A percentile compares a stretch with the other conserved stretches of the same genome.
Evolutionary conservation across 2,888 invertebrate genomes (phyloP).

Genomic region (Pristionchus mayeri): DNA sequence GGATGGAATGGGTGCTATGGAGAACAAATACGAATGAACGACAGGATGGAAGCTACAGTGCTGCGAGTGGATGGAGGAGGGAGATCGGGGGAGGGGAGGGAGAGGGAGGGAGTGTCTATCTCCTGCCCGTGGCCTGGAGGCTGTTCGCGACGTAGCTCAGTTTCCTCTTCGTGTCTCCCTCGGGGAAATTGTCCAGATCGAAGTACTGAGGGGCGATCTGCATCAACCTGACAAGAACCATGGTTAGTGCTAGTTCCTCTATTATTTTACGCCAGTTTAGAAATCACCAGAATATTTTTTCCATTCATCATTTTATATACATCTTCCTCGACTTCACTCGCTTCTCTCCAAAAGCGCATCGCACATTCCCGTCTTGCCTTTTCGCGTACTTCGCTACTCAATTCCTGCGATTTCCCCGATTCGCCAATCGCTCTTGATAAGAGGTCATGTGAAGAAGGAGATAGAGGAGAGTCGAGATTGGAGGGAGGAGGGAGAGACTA

Average conservation of each 20-base stretch:
- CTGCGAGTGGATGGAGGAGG: not conserved
- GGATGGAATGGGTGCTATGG: not conserved
- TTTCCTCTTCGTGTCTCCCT: constrained; percentile 95
- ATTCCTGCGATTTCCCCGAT: not conserved
- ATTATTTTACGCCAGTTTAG: not conserved
- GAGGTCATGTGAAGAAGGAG: constrained; percentile 16
- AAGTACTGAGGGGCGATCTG: constrained; percentile 98
- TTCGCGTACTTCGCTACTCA: constrained; percentile 36
- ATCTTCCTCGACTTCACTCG: too few species aligned
- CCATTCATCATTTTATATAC: not conserved
- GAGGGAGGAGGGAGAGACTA: not conserved
- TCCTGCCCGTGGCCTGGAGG: not conserved
- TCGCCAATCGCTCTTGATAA: constrained; percentile 13
- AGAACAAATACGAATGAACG: not conserved
- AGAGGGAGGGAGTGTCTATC: not conserved
- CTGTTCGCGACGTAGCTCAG: constrained; percentile 84
- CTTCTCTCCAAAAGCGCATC: not conserved
- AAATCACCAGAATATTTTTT: not conserved
- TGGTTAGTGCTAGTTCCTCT: too few species aligned
- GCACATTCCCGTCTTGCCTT: not conserved
- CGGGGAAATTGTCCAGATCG: constrained; percentile 96
- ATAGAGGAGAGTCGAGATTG: not conserved
- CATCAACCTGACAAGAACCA: constrained; percentile 83
- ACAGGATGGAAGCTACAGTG: not conserved
- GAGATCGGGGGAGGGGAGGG: not conserved